Evolutionary conservation across 2,888 invertebrate genomes (phyloP), one percentile per base, ranked within the genome.

Genomic region (Dorcus hopei): DNA sequence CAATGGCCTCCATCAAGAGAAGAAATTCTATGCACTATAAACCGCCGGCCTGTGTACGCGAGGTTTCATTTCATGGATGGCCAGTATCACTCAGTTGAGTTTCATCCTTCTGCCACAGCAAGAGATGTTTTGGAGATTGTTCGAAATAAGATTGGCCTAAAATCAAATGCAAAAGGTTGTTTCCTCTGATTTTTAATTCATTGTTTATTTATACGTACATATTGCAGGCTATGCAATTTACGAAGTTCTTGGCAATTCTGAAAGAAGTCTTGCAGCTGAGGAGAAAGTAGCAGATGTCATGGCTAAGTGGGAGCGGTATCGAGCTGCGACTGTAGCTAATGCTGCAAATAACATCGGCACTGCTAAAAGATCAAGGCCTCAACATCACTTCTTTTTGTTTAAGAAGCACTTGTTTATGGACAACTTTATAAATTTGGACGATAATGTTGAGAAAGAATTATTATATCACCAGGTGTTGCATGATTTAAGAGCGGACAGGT

Each of bases 201-300:
- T n/a, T 47, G 38, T 57, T 16, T 61, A 38, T 43, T 58, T 54
- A 66, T 6, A 6, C 6, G 6, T 1, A 33, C 6, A 6, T 33
- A 4, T 33, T 65, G 9, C 70, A 86, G 95, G 95, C 11, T 97
- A 95, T 77, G 93, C 95, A 0, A 85, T 97, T 60, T 97, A 95
- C 79, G 96, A 96, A 78, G 92, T 94, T 47, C 84, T 95, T 65
- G 94, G 93, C 2, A 89, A 86, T 68, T 89, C 91, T 0, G 96
- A 96, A 77, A 83, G 96, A 52, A 92, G 93, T 69, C 81, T 97
- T 65, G 83, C 88, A 49, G 86, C 88, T 7, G 90, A 90, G 72
- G 96, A 96, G 77, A 93, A 95, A 70, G 89, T 95, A 9, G 92
- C 95, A 0, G 97, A 97, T 77, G 95, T 95, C 19, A 90, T 97